phyloP scores from a whole-genome alignment of 53 echinoderm and acorn worm species.

The Holothuria leucospilota region DNA sequence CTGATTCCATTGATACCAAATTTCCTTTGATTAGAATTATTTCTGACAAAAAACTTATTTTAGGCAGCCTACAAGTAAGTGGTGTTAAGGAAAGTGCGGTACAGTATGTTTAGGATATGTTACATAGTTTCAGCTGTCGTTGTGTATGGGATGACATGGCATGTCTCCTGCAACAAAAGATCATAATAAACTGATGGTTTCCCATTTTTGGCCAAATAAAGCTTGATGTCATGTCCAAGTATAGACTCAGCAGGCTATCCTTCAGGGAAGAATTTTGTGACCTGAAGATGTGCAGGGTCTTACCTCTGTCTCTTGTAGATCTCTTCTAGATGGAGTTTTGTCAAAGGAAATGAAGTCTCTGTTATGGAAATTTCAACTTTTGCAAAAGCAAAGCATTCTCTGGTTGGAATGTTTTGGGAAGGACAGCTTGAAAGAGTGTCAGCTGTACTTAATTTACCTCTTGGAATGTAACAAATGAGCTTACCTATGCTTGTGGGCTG shows the following conservation, averaged over 20 bases:
- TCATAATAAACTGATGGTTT: conserved; percentile 40
- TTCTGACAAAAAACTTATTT: no score
- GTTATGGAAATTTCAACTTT: conserved; percentile 36
- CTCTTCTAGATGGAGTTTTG: conserved; percentile 53
- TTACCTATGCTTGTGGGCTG: no score
- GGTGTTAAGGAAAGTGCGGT: no score
- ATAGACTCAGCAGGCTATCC: conserved; percentile 53
- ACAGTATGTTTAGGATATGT: no score
- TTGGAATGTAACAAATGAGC: no score
- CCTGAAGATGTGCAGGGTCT: conserved; percentile 48
- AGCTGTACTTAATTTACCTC: conserved; percentile 49
- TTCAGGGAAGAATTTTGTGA: conserved; percentile 45
- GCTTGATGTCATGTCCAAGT: conserved; percentile 4
- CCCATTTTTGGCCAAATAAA: conserved; percentile 18
- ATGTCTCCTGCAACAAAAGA: conserved; percentile 53
- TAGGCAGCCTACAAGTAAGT: no score
- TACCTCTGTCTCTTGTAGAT: conserved; percentile 36
- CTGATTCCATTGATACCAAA: no score
- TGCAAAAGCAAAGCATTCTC: neutral
- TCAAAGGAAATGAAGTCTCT: conserved; percentile 55
- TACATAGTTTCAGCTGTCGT: conserved; percentile 48
- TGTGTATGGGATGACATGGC: conserved; percentile 59
- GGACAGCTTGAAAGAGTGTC: conserved; percentile 72
- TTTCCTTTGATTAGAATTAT: no score
- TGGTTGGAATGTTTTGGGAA: neutral